These are phyloP conservation scores for Artemia sinica DNA, from an alignment of 2,888 invertebrate genomes.

Conservation along the genomic window DNA sequence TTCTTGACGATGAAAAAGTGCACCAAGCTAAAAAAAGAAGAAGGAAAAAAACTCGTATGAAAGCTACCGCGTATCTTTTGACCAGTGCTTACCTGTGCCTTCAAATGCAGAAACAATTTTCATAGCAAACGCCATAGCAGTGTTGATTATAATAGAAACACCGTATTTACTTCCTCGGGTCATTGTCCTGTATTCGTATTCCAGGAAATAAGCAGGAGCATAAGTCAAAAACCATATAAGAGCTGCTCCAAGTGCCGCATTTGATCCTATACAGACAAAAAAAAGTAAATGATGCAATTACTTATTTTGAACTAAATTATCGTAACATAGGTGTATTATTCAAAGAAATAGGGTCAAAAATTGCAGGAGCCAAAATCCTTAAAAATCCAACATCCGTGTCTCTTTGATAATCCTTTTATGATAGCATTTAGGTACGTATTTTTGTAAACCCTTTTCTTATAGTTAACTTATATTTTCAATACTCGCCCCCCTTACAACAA, in stretches of 20 bases:
- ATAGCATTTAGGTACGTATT: too few species aligned
- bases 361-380: too few species aligned
- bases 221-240: conserved; percentile 56
- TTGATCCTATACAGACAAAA: neutral
- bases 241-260: conserved; percentile 53
- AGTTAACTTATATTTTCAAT: too few species aligned
- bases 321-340: conserved; percentile 23
- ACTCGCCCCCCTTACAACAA: too few species aligned
- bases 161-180: conserved; percentile 39
- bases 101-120: conserved; percentile 53
- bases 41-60: too few species aligned
- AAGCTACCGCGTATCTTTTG: too few species aligned
- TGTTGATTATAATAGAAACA: conserved; percentile 51
- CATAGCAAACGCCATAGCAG: conserved; percentile 61
- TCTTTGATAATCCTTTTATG: too few species aligned
- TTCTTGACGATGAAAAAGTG: too few species aligned
- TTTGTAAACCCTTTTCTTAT: too few species aligned
- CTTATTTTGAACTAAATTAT: conserved; percentile 33
- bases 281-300: conserved; percentile 32
- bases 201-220: conserved; percentile 50
- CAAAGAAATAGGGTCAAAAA: too few species aligned
- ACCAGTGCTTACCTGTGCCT: conserved; percentile 35
- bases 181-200: conserved; percentile 46
- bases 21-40: too few species aligned
- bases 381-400: too few species aligned